Evolutionary conservation across 2,797 vertebrate species (phyloP).

Genomic region (Lithobates pipiens): DNA sequence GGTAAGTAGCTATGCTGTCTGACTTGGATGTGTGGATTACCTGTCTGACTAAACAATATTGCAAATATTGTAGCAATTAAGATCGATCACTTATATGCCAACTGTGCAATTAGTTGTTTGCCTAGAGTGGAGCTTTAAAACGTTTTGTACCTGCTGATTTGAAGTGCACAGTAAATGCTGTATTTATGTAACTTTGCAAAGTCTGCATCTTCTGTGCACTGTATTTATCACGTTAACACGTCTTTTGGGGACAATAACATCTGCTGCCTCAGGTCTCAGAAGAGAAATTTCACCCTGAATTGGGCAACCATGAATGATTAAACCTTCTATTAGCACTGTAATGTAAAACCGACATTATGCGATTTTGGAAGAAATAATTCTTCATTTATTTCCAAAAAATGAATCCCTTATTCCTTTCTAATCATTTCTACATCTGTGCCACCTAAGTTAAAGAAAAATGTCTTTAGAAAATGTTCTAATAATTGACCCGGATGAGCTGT

Average conservation of each 20-base stretch:
- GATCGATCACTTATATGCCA: no score
- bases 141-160: background rate
- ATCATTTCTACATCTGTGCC: no score
- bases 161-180: background rate
- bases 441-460: no score
- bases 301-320: no score
- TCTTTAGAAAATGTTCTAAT: slow-evolving; percentile 11
- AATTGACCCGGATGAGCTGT: background rate
- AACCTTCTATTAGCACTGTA: no score
- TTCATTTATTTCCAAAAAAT: no score
- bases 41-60: background rate
- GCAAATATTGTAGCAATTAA: no score
- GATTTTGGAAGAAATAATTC: no score
- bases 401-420: no score
- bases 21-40: background rate
- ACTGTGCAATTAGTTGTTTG: no score
- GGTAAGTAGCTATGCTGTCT: background rate
- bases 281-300: background rate
- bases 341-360: no score
- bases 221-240: background rate
- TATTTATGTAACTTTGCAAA: background rate
- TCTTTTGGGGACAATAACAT: background rate
- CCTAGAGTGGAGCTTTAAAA: no score
- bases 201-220: slow-evolving; percentile 1
- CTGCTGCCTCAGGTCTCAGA: background rate